Conservation (phyloP, 2,797 vertebrate genomes). For the Parambassis ranga region DNA sequence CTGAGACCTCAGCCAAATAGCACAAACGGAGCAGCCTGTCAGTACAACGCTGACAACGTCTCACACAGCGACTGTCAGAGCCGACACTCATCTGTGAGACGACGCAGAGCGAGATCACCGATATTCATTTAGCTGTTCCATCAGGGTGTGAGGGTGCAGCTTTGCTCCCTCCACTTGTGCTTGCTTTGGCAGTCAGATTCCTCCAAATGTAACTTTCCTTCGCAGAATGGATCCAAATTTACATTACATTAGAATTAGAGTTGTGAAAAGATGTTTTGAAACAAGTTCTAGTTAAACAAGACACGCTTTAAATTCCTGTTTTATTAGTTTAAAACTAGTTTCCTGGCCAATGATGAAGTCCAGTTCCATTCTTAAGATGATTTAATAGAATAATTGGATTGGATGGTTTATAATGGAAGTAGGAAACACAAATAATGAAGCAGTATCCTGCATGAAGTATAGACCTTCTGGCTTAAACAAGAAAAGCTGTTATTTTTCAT, state of each 20-base stretch:
- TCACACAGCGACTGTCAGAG: conserved; percentile 33
- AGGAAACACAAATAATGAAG: too few relatives aligned
- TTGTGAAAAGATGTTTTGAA: conserved; percentile 43
- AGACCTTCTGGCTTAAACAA: too few relatives aligned
- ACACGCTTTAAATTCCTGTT: background rate
- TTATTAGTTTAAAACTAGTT: conserved; percentile 11
- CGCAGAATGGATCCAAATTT: conserved; percentile 39
- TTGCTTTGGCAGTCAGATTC: conserved; percentile 35
- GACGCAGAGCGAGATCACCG: conserved; percentile 17
- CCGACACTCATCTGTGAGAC: conserved; percentile 46
- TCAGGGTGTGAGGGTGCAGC: conserved; percentile 9
- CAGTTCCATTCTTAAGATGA: background rate
- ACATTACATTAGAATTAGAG: conserved; percentile 28
- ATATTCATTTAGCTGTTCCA: conserved; percentile 24
- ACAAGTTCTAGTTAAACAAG: conserved; percentile 3
- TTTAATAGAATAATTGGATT: conserved; percentile 5
- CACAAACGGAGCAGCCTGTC: conserved; percentile 53
- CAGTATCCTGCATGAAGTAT: too few relatives aligned
- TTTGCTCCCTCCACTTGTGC: conserved; percentile 20
- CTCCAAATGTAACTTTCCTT: conserved; percentile 39
- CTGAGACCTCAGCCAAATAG: conserved; percentile 52
- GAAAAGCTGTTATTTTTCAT: too few relatives aligned
- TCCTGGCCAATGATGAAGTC: conserved; percentile 14
- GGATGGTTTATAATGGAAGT: too few relatives aligned
- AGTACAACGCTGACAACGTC: conserved; percentile 25